Conservation (phyloP, 2,113 vertebrate species). For the Cyanoliseus patagonus region DNA sequence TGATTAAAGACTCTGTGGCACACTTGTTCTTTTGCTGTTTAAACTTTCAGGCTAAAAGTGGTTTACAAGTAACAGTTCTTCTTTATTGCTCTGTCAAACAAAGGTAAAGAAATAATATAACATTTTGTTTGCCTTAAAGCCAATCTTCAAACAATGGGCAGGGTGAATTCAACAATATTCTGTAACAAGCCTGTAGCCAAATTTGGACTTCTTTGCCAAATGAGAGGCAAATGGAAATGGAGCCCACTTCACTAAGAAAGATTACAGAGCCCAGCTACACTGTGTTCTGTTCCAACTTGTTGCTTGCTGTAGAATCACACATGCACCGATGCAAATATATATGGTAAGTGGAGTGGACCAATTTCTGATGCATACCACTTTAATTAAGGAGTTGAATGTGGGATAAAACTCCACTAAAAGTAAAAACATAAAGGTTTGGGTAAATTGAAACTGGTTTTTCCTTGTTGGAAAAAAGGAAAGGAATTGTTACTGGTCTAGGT, state of each 20-base stretch:
- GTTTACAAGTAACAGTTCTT: background rate
- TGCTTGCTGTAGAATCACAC: background rate
- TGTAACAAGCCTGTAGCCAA: background rate
- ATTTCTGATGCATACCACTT: conserved; percentile 3
- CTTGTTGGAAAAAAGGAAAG: background rate
- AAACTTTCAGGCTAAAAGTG: background rate
- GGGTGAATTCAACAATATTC: background rate
- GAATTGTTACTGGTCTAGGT: background rate
- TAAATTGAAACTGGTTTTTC: background rate
- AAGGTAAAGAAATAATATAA: background rate
- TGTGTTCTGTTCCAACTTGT: background rate
- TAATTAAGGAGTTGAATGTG: background rate
- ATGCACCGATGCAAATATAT: background rate
- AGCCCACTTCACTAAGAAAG: background rate
- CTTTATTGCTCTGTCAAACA: background rate
- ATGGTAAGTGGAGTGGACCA: background rate
- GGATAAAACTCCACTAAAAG: background rate
- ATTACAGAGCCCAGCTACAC: background rate
- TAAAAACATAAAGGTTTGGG: background rate
- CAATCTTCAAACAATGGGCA: background rate
- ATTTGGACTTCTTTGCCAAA: background rate
- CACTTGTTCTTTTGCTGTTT: background rate
- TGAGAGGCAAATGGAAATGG: background rate
- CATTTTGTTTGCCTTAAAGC: background rate
- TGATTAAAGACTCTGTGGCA: background rate